phyloP scores from a whole-genome alignment of 2,113 vertebrate genomes.

The Pelecanoides urinatrix region DNA sequence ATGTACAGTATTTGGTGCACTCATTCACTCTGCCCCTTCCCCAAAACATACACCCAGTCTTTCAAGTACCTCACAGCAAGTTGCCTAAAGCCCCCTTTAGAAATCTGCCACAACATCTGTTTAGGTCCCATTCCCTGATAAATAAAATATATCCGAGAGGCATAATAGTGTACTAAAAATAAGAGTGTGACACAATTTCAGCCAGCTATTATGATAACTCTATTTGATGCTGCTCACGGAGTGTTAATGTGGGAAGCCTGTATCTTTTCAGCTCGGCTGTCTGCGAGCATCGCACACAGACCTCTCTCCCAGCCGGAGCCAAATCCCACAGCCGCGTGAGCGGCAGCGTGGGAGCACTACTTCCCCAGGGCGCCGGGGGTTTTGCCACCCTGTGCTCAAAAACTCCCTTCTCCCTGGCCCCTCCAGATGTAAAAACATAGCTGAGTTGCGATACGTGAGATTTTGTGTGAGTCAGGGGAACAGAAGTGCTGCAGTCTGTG shows the following conservation, averaged over 20 bases:
- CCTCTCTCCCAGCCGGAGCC: not conserved
- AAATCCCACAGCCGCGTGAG: not conserved
- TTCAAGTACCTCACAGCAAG: not conserved
- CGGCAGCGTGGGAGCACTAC: not conserved
- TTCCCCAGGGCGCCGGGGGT: rapidly evolving
- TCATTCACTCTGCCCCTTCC: not conserved
- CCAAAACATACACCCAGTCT: not conserved
- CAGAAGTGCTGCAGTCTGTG: rapidly evolving
- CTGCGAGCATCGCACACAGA: rapidly evolving
- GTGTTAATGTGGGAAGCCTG: not conserved
- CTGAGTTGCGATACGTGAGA: not conserved
- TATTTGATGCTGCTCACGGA: not conserved
- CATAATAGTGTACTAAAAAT: not conserved
- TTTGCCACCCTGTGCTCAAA: not conserved
- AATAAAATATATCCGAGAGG: constrained; percentile 15
- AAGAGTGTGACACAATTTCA: not conserved
- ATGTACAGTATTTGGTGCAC: not conserved
- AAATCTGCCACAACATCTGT: not conserved
- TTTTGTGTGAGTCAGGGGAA: not conserved
- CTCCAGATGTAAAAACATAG: not conserved
- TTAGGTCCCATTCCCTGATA: not conserved
- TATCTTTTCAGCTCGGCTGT: not conserved
- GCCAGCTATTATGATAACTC: not conserved
- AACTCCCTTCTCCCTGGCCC: not conserved
- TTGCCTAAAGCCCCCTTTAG: not conserved